Evolutionary conservation across 2,888 invertebrate genomes (phyloP).

Genomic region (Ectropis crepuscularia): DNA sequence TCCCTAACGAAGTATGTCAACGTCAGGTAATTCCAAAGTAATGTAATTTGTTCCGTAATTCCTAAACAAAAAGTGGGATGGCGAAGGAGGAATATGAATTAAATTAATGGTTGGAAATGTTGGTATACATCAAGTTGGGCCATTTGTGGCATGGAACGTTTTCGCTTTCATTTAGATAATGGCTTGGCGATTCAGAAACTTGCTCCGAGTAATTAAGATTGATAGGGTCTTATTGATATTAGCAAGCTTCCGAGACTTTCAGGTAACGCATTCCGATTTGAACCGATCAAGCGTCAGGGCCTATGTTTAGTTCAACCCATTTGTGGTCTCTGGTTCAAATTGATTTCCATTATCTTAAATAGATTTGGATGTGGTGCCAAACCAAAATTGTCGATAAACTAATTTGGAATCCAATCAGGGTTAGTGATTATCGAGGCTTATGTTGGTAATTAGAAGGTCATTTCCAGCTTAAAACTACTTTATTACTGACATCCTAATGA

Average conservation of each 20-base stretch:
- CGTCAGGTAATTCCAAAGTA: constrained; percentile 41
- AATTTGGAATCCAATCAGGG: constrained; percentile 27
- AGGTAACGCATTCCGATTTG: constrained; percentile 36
- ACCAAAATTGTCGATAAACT: constrained; percentile 27
- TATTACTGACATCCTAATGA: no score
- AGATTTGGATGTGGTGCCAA: constrained; percentile 21
- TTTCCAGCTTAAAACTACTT: no score
- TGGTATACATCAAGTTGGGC: constrained; percentile 33
- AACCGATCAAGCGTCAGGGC: constrained; percentile 23
- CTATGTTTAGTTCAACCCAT: constrained; percentile 12
- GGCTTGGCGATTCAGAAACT: constrained; percentile 60
- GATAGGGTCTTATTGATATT: constrained; percentile 62
- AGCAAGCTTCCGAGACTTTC: constrained; percentile 47
- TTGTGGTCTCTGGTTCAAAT: constrained; percentile 24
- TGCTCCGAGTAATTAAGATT: constrained; percentile 69
- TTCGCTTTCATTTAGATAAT: constrained; percentile 71
- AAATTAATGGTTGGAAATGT: constrained; percentile 39
- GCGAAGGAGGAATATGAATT: constrained; percentile 41
- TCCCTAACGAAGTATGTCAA: constrained; percentile 43
- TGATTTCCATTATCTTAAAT: constrained; percentile 27
- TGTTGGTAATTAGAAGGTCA: not conserved
- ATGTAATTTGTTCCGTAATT: constrained; percentile 48
- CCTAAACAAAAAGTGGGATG: constrained; percentile 43
- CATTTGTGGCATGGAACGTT: constrained; percentile 43
- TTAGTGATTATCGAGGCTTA: constrained; percentile 17